Base-by-base conservation (phyloP, 2,888 invertebrate species). In the Drosophila kuntzei region DNA sequence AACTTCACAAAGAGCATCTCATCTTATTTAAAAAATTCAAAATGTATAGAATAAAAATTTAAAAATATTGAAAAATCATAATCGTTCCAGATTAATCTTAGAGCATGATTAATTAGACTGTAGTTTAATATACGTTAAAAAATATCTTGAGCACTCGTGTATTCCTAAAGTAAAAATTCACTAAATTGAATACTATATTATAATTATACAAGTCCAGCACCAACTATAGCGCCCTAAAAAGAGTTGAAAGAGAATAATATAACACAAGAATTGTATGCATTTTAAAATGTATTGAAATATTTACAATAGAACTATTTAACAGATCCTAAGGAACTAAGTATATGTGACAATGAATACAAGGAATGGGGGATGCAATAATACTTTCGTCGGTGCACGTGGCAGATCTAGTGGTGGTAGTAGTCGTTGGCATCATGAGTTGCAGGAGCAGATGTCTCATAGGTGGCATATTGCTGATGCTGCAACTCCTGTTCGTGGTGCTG, bases 371-470 rank as follows among this genome's bases (percentile, higher is more conserved):
- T 79, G 89, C 69, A 69, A 44, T 71, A 81, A 81, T 84, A 81
- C 82, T 79, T 67, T 83, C 51, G 37, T 43, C 16, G 44, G 43
- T 20, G 41, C 61, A 43, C 43, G 34, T 55, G 43, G 32, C 39
- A 18, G 20, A 39, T 53, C 44, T 79, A 90, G 54, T 89, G 90
- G 39, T 90, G 89, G 66, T 90, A 90, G 46, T 87, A 88, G 34
- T 86, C 78, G 16, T 89, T 79, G 7, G 70, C 66, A 41, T 75
- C 85, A n/a, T 90, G 87, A 5, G 75, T 71, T 14, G 80, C 75
- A n/a, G 86, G 79, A 3, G 76, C 73, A 7, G 74, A 65, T 5
- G 76, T 57, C 49, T 90, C 89, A 39, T 89, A 87, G 54, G 71
- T 71, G 60, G 82, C 65, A 34, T 79, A 90, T 29, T 87, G 87